A percentile compares a stretch with the other conserved stretches of the same genome.
Conservation (phyloP, 2,888 invertebrate genomes). For the Phrixothrix hirtus region DNA sequence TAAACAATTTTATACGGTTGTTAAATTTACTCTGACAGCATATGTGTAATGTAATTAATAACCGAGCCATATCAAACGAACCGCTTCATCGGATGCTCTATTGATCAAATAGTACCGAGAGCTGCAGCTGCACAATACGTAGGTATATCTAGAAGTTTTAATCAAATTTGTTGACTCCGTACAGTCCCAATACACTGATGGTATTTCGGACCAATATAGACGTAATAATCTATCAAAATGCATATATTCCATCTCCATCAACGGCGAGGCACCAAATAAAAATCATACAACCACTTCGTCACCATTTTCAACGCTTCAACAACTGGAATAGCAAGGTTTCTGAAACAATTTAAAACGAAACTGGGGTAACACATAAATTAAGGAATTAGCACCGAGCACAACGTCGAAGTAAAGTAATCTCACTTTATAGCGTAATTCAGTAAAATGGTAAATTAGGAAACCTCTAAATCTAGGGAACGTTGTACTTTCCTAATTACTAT, state of each 20-base stretch:
- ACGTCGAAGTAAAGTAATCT: constrained; percentile 31
- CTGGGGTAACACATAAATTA: constrained; percentile 30
- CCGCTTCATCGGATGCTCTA: not conserved
- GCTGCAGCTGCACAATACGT: constrained; percentile 13
- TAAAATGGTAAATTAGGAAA: constrained; percentile 30
- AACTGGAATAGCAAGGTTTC: constrained; percentile 7
- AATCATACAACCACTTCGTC: not conserved
- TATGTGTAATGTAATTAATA: too few species aligned
- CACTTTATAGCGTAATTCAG: constrained; percentile 29
- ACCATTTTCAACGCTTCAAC: constrained; percentile 9
- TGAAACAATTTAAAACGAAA: constrained; percentile 21
- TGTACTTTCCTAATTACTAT: constrained; percentile 26
- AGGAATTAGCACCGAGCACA: constrained; percentile 29
- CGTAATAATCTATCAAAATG: constrained; percentile 36
- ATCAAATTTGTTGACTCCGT: constrained; percentile 25
- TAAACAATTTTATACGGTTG: not conserved
- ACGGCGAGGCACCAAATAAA: not conserved
- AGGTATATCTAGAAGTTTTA: constrained; percentile 23
- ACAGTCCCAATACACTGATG: constrained; percentile 39
- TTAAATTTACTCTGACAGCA: too few species aligned
- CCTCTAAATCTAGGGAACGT: constrained; percentile 27
- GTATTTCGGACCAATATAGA: constrained; percentile 36
- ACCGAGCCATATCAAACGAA: too few species aligned
- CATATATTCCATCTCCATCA: constrained; percentile 3
- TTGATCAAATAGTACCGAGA: constrained; percentile 11